Percentiles rank a stretch among this genome's conserved stretches.
phyloP scores from a whole-genome alignment of 2,888 invertebrate species.

The Myopa testacea region DNA sequence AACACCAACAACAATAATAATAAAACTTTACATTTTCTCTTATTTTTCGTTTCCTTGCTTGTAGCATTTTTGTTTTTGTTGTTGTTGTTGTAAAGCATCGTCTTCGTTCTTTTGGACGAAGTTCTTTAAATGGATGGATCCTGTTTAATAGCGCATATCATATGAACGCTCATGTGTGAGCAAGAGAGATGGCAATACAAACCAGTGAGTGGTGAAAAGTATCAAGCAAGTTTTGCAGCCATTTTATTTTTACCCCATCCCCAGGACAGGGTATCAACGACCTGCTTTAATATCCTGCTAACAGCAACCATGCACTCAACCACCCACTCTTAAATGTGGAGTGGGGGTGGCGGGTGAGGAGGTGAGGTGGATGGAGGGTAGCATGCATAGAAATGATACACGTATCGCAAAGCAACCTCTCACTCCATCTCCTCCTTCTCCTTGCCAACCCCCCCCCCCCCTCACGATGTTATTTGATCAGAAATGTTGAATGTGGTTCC shows the following conservation, averaged over 20 bases:
- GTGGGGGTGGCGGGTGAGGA: not conserved
- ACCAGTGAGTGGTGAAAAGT: slow-evolving; percentile 61
- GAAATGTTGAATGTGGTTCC: not conserved
- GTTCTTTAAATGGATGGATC: slow-evolving; percentile 18
- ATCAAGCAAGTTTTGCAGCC: slow-evolving; percentile 61
- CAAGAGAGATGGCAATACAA: slow-evolving; percentile 45
- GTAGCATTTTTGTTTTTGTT: slow-evolving; percentile 7
- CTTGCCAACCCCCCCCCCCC: not conserved
- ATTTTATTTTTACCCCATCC: slow-evolving; percentile 56
- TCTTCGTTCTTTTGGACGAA: slow-evolving; percentile 4
- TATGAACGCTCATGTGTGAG: slow-evolving; percentile 14
- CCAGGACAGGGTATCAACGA: not conserved
- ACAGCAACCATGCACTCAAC: not conserved
- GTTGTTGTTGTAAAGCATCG: not conserved
- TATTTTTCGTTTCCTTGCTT: not conserved
- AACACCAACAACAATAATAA: not conserved
- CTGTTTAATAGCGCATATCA: slow-evolving; percentile 36
- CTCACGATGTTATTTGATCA: not conserved
- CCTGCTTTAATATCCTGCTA: slow-evolving; percentile 22
- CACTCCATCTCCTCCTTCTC: not conserved
- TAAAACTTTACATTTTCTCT: not conserved
- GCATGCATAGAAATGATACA: not conserved
- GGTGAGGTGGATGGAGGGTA: too few relatives aligned
- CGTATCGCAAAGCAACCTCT: not conserved
- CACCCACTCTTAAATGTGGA: not conserved